Conservation (phyloP, 2,113 vertebrate species). For the Ammodramus savannarum region DNA sequence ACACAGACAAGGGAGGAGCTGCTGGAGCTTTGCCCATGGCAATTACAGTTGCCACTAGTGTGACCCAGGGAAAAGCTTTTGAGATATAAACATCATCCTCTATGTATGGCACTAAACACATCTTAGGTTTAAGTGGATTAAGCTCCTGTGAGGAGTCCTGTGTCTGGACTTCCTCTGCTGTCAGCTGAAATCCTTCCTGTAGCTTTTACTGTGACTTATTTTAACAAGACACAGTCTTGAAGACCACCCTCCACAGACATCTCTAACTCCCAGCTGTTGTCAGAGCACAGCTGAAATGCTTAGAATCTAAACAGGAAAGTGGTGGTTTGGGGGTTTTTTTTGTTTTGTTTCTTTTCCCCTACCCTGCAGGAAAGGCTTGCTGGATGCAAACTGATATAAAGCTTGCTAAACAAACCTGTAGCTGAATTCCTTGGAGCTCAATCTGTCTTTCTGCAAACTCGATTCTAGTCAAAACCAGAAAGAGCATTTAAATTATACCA, state of each 20-base stretch:
- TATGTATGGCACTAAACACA: neutral
- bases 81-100: neutral
- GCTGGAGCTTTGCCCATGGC: neutral
- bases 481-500: neutral
- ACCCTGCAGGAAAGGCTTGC: neutral
- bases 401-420: neutral
- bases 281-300: neutral
- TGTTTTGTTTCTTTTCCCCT: neutral
- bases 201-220: neutral
- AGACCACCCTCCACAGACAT: neutral
- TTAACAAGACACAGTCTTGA: neutral
- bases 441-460: neutral
- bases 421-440: neutral
- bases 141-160: neutral
- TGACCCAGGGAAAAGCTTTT: neutral
- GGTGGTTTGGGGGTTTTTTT: neutral
- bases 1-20: neutral
- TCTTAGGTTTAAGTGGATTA: neutral
- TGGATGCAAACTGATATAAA: neutral
- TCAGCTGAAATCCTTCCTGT: neutral
- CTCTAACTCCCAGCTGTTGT: neutral
- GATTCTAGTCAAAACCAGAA: neutral
- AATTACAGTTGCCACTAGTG: neutral
- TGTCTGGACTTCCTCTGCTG: neutral
- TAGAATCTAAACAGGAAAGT: neutral